Conservation (phyloP, 30 jellyfish, hydroid and myxozoan genomes). For the Aurelia sp. region DNA sequence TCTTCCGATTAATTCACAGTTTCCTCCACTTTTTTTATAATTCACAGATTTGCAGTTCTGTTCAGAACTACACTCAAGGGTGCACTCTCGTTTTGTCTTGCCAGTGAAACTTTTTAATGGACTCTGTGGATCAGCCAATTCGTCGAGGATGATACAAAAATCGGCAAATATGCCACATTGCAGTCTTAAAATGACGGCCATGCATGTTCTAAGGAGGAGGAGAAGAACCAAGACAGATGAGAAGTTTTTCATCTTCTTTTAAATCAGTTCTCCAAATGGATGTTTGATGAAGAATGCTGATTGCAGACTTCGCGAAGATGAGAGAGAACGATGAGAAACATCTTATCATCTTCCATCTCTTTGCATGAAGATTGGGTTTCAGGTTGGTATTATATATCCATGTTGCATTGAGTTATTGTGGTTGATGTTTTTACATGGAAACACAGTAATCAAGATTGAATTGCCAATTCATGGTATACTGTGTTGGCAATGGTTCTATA, state of each 20-base stretch:
- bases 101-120: constrained; percentile 13
- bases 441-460: too few species aligned
- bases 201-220: background rate
- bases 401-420: too few species aligned
- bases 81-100: constrained; percentile 32
- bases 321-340: too few species aligned
- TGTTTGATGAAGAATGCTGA: too few species aligned
- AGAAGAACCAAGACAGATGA: background rate
- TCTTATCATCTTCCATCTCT: too few species aligned
- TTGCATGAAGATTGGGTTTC: too few species aligned
- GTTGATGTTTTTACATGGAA: too few species aligned
- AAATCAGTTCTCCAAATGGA: too few species aligned
- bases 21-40: constrained; percentile 27
- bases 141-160: constrained; percentile 9
- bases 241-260: background rate
- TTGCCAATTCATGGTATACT: too few species aligned
- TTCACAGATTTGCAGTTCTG: constrained; percentile 32
- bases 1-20: constrained; percentile 42
- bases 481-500: too few species aligned
- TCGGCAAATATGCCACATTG: constrained; percentile 13
- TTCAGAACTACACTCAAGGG: constrained; percentile 29
- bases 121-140: constrained; percentile 1
- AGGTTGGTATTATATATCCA: too few species aligned
- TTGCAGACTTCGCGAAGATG: too few species aligned
- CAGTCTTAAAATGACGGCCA: background rate